Percentiles rank a stretch among this genome's conserved stretches.
Conservation (phyloP, 1,140 invertebrate genomes). For the Medauroidea extradentata region DNA sequence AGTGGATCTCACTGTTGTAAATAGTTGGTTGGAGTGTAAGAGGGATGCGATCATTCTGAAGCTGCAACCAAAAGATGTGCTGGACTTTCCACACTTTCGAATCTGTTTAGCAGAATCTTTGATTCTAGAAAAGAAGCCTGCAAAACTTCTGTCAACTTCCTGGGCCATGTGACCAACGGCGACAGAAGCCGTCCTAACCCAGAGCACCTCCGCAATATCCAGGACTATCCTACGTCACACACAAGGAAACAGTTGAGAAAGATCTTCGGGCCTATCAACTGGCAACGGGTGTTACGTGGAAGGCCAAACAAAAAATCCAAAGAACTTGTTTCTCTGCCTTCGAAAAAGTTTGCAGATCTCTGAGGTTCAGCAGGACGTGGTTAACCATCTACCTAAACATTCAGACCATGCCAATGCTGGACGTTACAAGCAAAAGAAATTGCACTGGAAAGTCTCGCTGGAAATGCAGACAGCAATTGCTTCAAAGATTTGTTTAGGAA, state of each 20-base stretch:
- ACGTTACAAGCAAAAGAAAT: conserved; percentile 2
- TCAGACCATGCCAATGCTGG: neutral
- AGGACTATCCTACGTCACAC: too few relatives aligned
- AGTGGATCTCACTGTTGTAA: conserved; percentile 29
- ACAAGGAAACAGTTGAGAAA: too few relatives aligned
- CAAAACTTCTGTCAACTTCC: neutral
- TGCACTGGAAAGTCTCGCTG: conserved; percentile 9
- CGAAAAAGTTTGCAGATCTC: neutral
- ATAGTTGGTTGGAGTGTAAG: conserved; percentile 32
- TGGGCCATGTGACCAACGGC: too few relatives aligned
- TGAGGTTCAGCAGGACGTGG: conserved; percentile 7
- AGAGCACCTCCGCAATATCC: too few relatives aligned
- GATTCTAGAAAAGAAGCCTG: too few relatives aligned
- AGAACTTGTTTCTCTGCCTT: neutral
- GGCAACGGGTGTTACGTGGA: too few relatives aligned
- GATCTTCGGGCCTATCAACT: too few relatives aligned
- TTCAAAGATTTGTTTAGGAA: too few relatives aligned
- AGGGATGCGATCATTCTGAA: conserved; percentile 17
- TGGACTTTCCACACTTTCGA: conserved; percentile 13
- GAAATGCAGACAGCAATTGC: too few relatives aligned
- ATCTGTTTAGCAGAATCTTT: too few relatives aligned
- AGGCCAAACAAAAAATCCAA: conserved; percentile 2
- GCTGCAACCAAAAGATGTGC: conserved; percentile 6
- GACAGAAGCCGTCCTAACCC: too few relatives aligned
- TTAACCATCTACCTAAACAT: conserved; percentile 8